Conservation (phyloP, 1,140 invertebrate genomes). For the Drosophila nasuta region DNA sequence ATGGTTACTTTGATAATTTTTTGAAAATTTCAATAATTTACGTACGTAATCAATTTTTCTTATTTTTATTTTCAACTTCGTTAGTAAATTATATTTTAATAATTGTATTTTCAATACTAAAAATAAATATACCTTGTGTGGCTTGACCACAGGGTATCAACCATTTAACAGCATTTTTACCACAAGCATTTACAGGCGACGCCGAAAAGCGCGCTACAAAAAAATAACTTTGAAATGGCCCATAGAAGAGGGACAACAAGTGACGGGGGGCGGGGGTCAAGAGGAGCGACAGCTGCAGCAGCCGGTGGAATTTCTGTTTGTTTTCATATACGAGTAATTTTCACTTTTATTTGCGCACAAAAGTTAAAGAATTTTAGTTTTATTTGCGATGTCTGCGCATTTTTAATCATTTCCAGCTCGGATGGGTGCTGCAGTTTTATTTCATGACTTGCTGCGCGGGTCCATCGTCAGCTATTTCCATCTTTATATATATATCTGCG, state of each 20-base stretch:
- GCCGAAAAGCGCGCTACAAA: constrained; percentile 22
- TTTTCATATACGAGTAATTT: constrained; percentile 56
- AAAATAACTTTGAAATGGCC: constrained; percentile 15
- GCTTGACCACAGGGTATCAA: not conserved
- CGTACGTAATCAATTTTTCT: too few species aligned
- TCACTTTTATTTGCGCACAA: constrained; percentile 61
- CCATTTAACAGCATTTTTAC: constrained; percentile 12
- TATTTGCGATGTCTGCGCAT: constrained; percentile 63
- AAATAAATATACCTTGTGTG: not conserved
- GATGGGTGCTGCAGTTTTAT: constrained; percentile 6
- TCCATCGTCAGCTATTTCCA: constrained; percentile 3
- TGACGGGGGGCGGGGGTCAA: not conserved
- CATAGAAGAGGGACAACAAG: not conserved
- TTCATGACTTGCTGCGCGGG: constrained; percentile 28
- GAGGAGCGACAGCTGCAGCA: constrained; percentile 7
- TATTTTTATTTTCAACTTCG: too few species aligned
- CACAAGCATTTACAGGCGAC: constrained; percentile 7
- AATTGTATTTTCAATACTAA: too few species aligned
- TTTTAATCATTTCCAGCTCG: constrained; percentile 62
- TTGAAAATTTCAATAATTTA: not conserved
- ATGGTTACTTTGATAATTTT: not conserved
- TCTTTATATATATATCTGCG: not conserved
- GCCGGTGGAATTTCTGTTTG: constrained; percentile 29
- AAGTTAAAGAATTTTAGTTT: constrained; percentile 51
- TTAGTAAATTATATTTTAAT: too few species aligned